Conservation (phyloP, 2,888 invertebrate genomes). For the Penaeus monodon region DNA sequence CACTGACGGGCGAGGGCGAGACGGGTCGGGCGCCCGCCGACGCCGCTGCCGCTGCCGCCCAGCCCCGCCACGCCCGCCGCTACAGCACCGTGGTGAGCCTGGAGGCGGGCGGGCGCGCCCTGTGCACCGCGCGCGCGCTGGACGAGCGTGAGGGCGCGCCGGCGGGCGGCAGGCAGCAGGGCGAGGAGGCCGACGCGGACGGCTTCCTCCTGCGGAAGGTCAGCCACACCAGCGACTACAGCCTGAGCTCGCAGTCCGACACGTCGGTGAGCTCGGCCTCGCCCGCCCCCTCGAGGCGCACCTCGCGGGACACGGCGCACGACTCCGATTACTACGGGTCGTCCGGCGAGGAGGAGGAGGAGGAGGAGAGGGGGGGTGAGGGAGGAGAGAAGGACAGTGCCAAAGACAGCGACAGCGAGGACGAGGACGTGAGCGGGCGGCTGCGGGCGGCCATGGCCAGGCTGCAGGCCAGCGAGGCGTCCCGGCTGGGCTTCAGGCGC, state of each 20-base stretch:
- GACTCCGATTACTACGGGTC: slow-evolving; percentile 47
- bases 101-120: slow-evolving; percentile 9
- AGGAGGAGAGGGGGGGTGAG: background rate
- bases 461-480: slow-evolving; percentile 5
- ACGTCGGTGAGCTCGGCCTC: slow-evolving; percentile 21
- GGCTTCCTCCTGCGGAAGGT: slow-evolving; percentile 25
- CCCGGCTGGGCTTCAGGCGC: slow-evolving; percentile 9
- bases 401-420: slow-evolving; percentile 13
- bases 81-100: slow-evolving; percentile 32
- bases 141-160: background rate
- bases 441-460: slow-evolving; percentile 30
- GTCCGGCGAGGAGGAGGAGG: slow-evolving; percentile 28
- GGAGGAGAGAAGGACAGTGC: background rate
- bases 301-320: background rate
- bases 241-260: slow-evolving; percentile 17
- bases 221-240: slow-evolving; percentile 36
- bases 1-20: background rate
- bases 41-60: background rate
- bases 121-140: slow-evolving; percentile 7
- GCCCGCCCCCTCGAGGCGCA: slow-evolving; percentile 7
- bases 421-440: slow-evolving; percentile 15
- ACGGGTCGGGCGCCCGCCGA: background rate
- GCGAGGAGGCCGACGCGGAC: background rate
- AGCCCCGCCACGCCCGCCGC: background rate
- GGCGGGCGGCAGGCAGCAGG: background rate